Evolutionary conservation across 2,888 invertebrate genomes (phyloP), one percentile per base, ranked within the genome.

Genomic region (Cryptophagus acutangulus): DNA sequence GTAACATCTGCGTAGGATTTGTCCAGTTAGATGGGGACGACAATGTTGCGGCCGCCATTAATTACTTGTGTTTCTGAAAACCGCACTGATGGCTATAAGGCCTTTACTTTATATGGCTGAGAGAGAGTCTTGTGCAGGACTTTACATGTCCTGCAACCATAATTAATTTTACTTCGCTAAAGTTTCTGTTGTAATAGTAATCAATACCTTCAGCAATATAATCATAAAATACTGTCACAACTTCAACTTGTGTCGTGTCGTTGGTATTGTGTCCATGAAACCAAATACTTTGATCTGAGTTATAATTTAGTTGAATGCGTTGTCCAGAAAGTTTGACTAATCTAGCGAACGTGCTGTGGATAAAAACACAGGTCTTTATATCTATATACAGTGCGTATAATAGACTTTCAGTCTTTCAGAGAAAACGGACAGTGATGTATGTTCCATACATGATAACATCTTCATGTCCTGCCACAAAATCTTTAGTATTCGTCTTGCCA

Each of bases 311-410:
- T 60, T 60, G 40, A 33, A 44, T 51, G 45, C 44, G 40, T 52
- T 54, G 55, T 55, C 57, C 54, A 49, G 49, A 56, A 54, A 61
- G 54, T 61, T 59, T 61, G 61, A 62, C 59, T 62, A 61, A 62
- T 62, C 61, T 61, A 43, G 37, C 30, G 38, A 39, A 62, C 61
- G 62, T 62, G 62, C 48, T 26, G 41, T 30, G 59, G 44, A 52
- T 56, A 45, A 43, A 16, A 45, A 48, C 15, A 33, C 26, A 13
- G 9, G 12, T 10, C 31, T 31, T 31, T 29, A 45, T 45, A 38
- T 43, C 45, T 46, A 46, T 53, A 47, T 51, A 49, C 51, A 54
- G 55, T 49, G 46, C 40, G 40, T 45, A 40, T 9, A 31, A 31
- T 15, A 4, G n/a, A n/a, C n/a, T n/a, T n/a, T n/a, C n/a, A n/a